Percentiles rank a stretch among this genome's conserved stretches.
These are phyloP conservation scores for Neosilurus mollespiculum DNA, from an alignment of 2,797 vertebrate genomes.

Conservation along the genomic window DNA sequence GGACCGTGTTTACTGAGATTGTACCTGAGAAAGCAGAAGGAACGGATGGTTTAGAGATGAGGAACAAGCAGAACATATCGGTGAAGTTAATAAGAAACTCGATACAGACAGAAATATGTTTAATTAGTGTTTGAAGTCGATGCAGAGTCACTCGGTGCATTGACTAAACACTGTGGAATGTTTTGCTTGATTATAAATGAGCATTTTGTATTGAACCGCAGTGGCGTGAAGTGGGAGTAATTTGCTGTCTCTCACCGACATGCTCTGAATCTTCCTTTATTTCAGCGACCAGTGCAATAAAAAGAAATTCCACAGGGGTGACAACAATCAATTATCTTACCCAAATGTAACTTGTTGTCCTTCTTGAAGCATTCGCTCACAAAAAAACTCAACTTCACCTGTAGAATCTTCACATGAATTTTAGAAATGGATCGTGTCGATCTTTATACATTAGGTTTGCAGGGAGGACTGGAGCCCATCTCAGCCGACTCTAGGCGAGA, in stretches of 20 bases:
- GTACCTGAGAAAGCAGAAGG: slow-evolving; percentile 76
- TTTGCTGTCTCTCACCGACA: slow-evolving; percentile 64
- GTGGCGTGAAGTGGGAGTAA: slow-evolving; percentile 55
- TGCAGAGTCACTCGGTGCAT: slow-evolving; percentile 29
- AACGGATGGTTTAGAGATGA: not conserved
- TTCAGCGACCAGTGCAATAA: slow-evolving; percentile 68
- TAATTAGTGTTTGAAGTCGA: slow-evolving; percentile 70
- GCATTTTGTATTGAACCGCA: slow-evolving; percentile 18
- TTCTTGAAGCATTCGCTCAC: slow-evolving; percentile 51
- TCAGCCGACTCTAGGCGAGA: no score
- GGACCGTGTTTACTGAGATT: slow-evolving; percentile 93
- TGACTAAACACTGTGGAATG: slow-evolving; percentile 22
- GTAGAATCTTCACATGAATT: not conserved
- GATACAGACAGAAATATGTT: slow-evolving; percentile 65
- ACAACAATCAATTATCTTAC: slow-evolving; percentile 68
- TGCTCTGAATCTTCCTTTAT: slow-evolving; percentile 73
- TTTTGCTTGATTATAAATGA: slow-evolving; percentile 40
- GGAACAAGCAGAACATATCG: not conserved
- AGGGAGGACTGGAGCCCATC: no score
- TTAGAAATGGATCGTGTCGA: no score
- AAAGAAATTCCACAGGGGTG: slow-evolving; percentile 57
- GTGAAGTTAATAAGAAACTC: slow-evolving; percentile 25
- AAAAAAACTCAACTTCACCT: not conserved
- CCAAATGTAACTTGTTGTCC: slow-evolving; percentile 51
- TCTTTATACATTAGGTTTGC: no score